Evolutionary conservation across 2,113 vertebrate species (phyloP).

Genomic region (Chiloscyllium plagiosum): DNA sequence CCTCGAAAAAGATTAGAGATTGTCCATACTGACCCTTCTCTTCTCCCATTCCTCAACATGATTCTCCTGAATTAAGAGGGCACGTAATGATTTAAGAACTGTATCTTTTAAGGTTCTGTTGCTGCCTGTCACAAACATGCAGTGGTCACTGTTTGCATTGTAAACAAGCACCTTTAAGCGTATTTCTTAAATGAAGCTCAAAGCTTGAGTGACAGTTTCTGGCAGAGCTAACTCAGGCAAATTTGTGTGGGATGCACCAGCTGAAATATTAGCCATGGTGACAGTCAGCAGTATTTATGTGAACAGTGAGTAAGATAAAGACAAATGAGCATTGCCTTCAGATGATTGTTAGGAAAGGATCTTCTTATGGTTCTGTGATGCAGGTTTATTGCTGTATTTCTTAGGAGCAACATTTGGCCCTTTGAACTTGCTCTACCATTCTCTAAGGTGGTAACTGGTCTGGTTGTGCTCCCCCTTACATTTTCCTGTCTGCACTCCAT

Average conservation of each 20-base stretch:
- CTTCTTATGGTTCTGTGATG: not conserved
- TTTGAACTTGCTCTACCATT: too few species aligned
- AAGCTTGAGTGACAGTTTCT: not conserved
- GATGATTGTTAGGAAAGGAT: not conserved
- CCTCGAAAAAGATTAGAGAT: not conserved
- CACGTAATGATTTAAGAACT: not conserved
- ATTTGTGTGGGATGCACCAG: not conserved
- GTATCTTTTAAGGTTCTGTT: not conserved
- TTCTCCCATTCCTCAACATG: not conserved
- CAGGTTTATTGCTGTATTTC: not conserved
- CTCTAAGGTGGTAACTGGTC: too few species aligned
- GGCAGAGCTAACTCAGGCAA: not conserved
- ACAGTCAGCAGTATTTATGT: not conserved
- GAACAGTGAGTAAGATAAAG: not conserved
- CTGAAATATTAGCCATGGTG: not conserved
- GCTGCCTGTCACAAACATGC: not conserved
- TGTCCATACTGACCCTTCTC: not conserved
- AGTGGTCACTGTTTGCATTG: not conserved
- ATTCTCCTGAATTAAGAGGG: not conserved
- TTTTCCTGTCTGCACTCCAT: too few species aligned
- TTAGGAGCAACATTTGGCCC: too few species aligned
- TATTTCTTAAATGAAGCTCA: not conserved
- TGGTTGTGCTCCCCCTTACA: too few species aligned
- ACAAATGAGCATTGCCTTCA: not conserved
- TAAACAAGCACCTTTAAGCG: not conserved